Evolutionary conservation across 2,113 vertebrate species (phyloP).

Genomic region (Grallaria varia): DNA sequence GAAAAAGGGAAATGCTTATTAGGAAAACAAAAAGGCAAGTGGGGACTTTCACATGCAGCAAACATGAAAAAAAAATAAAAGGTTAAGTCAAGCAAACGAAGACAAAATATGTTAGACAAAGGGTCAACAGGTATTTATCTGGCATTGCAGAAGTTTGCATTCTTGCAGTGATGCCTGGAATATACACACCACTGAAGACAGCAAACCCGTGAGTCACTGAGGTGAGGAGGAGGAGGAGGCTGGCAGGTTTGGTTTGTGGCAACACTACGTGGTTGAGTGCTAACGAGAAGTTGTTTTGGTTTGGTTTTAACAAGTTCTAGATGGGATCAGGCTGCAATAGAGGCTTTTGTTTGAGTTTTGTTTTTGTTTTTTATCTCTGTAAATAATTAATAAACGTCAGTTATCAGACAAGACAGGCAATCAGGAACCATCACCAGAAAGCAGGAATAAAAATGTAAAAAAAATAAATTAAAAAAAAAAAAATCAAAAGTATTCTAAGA

Average conservation of each 20-base stretch:
- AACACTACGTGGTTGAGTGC: slow-evolving; percentile 69
- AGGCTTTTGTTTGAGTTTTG: slow-evolving; percentile 84
- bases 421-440: slow-evolving; percentile 98
- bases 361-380: slow-evolving; percentile 62
- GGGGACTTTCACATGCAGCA: slow-evolving; percentile 75
- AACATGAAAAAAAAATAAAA: slow-evolving; percentile 37
- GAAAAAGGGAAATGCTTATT: not conserved
- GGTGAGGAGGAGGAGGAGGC: slow-evolving; percentile 63
- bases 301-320: slow-evolving; percentile 77
- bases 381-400: slow-evolving; percentile 76
- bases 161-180: slow-evolving; percentile 57
- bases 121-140: slow-evolving; percentile 63
- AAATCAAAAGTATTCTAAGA: slow-evolving; percentile 65
- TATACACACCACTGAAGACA: slow-evolving; percentile 59
- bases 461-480: slow-evolving; percentile 59
- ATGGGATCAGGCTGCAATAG: slow-evolving; percentile 99
- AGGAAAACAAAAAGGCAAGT: slow-evolving; percentile 51
- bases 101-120: slow-evolving; percentile 73
- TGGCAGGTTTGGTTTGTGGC: slow-evolving; percentile 67
- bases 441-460: slow-evolving; percentile 77
- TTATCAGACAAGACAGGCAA: slow-evolving; percentile 99
- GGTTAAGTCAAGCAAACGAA: slow-evolving; percentile 55
- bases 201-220: slow-evolving; percentile 50
- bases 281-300: slow-evolving; percentile 58
- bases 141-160: slow-evolving; percentile 64